Base-by-base conservation (phyloP, 2,797 vertebrate genomes). In the Gymnothorax javanicus region DNA sequence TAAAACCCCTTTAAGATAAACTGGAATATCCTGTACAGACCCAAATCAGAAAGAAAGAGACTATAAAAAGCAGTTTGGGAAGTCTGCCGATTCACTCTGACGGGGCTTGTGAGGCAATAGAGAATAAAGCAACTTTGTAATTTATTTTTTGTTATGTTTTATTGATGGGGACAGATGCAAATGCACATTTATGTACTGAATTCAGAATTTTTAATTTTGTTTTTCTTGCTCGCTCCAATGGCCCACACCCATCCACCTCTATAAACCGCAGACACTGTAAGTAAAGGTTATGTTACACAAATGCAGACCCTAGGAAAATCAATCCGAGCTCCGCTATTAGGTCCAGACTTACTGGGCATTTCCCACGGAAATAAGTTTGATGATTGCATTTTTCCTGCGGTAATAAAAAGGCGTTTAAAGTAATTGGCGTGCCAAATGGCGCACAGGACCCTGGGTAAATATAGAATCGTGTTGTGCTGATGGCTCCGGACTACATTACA, bases 1-100 rank as follows among this genome's bases (percentile, higher is more conserved):
- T 79, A 79, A 79, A 79, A 17, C 1, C 75, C 75, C 75, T 79
- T 79, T 13, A 79, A 79, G 75, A 79, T 79, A 79, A 79, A 79
- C 50, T 9, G 20, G 50, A 43, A 75, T 75, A 75, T 79, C 75
- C 75, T 54, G 75, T 23, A 54, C 54, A 52, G 54, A 52, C 75
- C 8, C 43, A 79, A 54, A 79, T 79, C 71, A 33, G 25, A 73
- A 2, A 79, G 50, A 54, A 5, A 27, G 50, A 79, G 50, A 79
- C 20, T 17, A 79, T 79, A 79, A 79, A 79, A 79, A 79, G 8
- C 17, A 52, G 73, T 52, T 52, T 77, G 27, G 73, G 15, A 50
- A 17, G 5, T 17, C 73, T 77, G 73, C 73, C 15, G 33, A 50
- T 77, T 77, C 27, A 50, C 3, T 77, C 73, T 27, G 13, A 23